Conservation (phyloP, 2,113 vertebrate species). For the Microcebus lehilahytsara region DNA sequence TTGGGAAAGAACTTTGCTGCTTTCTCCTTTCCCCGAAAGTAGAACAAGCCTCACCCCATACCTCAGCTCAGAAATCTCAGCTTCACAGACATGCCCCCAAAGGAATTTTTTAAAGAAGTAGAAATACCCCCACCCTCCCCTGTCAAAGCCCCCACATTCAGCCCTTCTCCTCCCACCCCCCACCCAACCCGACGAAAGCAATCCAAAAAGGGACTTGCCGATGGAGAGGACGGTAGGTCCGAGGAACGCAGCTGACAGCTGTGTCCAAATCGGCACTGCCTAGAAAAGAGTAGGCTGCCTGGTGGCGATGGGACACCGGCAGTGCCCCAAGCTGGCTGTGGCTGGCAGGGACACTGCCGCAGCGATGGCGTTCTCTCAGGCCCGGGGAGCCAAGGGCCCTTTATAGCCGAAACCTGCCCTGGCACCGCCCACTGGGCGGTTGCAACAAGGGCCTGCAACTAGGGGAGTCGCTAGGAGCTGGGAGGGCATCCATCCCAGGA, state of each 20-base stretch:
- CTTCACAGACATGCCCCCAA: background rate
- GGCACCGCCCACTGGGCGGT: slow-evolving; percentile 77
- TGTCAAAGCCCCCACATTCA: background rate
- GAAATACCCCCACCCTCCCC: background rate
- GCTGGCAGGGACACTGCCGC: slow-evolving; percentile 62
- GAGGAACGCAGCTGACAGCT: slow-evolving; percentile 45
- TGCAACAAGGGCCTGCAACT: slow-evolving; percentile 66
- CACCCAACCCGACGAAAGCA: slow-evolving; percentile 57
- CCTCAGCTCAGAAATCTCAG: background rate
- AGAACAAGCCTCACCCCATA: background rate
- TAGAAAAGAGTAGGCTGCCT: slow-evolving; percentile 34
- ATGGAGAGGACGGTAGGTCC: background rate
- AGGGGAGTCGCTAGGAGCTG: slow-evolving; percentile 61
- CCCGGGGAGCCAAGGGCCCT: slow-evolving; percentile 73
- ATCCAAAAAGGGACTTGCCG: slow-evolving; percentile 68
- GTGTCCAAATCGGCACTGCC: slow-evolving; percentile 41
- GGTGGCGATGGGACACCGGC: slow-evolving; percentile 38
- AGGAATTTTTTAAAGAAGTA: background rate
- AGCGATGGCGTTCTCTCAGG: slow-evolving; percentile 67
- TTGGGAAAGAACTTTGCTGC: background rate
- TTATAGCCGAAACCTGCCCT: slow-evolving; percentile 80
- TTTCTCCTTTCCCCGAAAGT: background rate
- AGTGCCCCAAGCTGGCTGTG: slow-evolving; percentile 62
- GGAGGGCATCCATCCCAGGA: slow-evolving; percentile 53
- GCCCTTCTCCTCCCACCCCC: background rate